Conservation (phyloP, 2,113 vertebrate species). For the Natator depressus region DNA sequence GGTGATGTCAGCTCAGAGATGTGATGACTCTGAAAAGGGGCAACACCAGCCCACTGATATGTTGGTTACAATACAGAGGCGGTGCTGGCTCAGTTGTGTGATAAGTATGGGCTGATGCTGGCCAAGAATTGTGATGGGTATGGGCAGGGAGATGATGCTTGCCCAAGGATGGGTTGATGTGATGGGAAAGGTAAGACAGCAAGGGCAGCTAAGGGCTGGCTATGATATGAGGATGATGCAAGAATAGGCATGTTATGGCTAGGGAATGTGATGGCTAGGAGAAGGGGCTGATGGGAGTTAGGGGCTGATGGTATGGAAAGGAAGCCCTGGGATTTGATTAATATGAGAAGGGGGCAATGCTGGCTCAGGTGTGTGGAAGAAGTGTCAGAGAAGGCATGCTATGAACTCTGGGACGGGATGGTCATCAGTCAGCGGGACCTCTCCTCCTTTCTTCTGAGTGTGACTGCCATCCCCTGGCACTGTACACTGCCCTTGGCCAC, state of each 20-base stretch:
- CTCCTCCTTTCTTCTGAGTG: background rate
- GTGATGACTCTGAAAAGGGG: background rate
- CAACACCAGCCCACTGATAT: background rate
- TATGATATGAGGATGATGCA: background rate
- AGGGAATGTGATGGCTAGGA: background rate
- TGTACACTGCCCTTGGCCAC: background rate
- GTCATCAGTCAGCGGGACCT: background rate
- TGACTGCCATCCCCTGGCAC: background rate
- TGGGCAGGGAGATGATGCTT: background rate
- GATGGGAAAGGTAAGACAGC: background rate
- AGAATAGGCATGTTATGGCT: background rate
- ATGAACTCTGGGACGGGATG: background rate
- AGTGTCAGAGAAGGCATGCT: accelerated
- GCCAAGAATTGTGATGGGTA: background rate
- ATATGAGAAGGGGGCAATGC: accelerated
- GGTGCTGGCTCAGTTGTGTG: background rate
- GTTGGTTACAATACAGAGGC: background rate
- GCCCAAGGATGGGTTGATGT: background rate
- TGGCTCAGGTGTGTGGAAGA: background rate
- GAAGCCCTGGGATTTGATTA: background rate
- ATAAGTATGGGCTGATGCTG: background rate
- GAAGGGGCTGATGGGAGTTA: background rate
- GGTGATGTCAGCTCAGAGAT: background rate
- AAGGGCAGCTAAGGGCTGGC: background rate
- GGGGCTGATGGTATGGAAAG: too few species aligned